Evolutionary conservation across 2,113 vertebrate species (phyloP), one percentile per base, ranked within the genome.

Genomic region (Prionailurus bengalensis): DNA sequence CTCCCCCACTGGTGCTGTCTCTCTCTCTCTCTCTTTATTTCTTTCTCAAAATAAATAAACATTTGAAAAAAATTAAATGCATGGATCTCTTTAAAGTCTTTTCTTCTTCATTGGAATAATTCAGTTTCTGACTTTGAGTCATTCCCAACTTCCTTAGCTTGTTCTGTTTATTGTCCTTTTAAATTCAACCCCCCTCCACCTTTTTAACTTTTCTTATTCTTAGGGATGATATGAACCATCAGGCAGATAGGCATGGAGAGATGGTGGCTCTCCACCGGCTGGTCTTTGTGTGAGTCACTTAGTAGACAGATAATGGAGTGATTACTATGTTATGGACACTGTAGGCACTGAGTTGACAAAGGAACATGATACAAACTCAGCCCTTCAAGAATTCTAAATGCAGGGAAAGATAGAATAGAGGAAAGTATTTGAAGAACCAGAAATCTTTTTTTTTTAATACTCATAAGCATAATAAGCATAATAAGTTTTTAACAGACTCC

Each of bases 41-140:
- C 58, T 61, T 21, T 61, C 58, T 61, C 58, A 58, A 58, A 7
- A 21, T 23, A 61, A 51, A 61, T 61, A 58, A 21, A 61, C 58
- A 61, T 61, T 61, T 61, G 23, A 61, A 61, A 61, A 61, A 21
- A 61, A 61, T 61, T 61, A 92, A 78, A 96, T 89, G 27, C 4
- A 7, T 29, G 7, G 58, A 23, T n/a, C 27, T 92, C 63, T 66
- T 83, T n/a, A 58, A 79, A 63, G 55, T 58, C 25, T 82, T 65
- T 89, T 95, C 36, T 85, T 93, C 19, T 19, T 21, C 42, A 12
- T 27, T 74, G 55, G 45, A 53, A 89, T 80, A 39, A 65, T 66
- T 89, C 66, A 71, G 83, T 78, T 93, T 92, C 89, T 63, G 53
- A 70, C 74, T 80, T 39, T 89, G 27, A 92, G 25, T 84, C 63